Base-by-base conservation (phyloP, 1,140 invertebrate species). In the Aporrectodea caliginosa region DNA sequence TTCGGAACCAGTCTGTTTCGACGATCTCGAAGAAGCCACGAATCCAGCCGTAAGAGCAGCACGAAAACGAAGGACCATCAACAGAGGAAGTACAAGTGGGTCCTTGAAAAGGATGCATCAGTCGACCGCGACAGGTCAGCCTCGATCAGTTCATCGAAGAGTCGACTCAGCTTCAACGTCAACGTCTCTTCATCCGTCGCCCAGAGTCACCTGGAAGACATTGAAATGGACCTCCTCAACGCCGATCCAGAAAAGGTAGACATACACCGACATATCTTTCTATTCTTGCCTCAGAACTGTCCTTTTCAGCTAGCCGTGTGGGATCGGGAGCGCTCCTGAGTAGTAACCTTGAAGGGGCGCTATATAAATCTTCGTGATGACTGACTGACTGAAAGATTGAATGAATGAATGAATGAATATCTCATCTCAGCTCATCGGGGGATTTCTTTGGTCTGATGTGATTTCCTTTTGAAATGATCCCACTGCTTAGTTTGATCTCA, bases 111-210 rank as follows among this genome's bases (percentile, higher is more conserved):
- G 43, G 43, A 58, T 6, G 6, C 43, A 22, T 58, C 43, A 22
- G 43, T 58, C 43, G 43, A 58, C 43, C 43, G 43, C 22, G n/a
- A 29, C 70, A 2, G 70, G 2, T 72, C 70, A 2, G 70, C 70
- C 70, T 29, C n/a, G n/a, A 72, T 72, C 70, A 72, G 70, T 32
- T 72, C 70, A n/a, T 27, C n/a, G 70, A 27, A 32, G 70, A 72
- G 70, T 27, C 70, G 70, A n/a, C 32, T 72, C 6, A 72, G 70
- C 32, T 72, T 72, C 32, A 72, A 72, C 43, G 43, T 58, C 43
- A 58, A 58, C 43, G 43, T 58, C 6, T 58, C 43, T 6, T 58
- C 43, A 58, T 58, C 43, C 43, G 43, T 58, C 6, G 22, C 43
- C 22, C 43, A 58, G 43, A 58, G 22, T 58, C 43, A 58, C 43